Conservation (phyloP, 2,888 invertebrate species). For the Aquatica leii region DNA sequence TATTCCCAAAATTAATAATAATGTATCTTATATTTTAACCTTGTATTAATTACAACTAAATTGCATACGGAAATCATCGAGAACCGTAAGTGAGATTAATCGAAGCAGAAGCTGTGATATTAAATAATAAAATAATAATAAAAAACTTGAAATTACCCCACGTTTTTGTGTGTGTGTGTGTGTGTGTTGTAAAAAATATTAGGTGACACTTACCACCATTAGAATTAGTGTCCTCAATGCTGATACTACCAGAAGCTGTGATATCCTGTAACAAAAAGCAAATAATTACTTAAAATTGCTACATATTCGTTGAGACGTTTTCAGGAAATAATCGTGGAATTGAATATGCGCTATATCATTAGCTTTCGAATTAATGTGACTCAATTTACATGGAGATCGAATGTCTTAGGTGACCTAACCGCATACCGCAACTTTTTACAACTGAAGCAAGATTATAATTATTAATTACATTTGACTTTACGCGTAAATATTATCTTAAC, state of each 20-base stretch:
- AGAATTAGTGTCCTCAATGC: conserved; percentile 45
- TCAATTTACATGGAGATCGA: conserved; percentile 33
- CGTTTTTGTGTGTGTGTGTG: too few relatives aligned
- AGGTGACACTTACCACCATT: conserved; percentile 45
- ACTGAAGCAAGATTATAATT: conserved; percentile 13
- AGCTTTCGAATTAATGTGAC: conserved; percentile 19
- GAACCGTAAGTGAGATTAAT: too few relatives aligned
- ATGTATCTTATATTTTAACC: too few relatives aligned
- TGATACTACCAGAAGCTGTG: conserved; percentile 46
- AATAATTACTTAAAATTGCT: background rate
- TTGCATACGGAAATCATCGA: too few relatives aligned
- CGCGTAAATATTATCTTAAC: conserved; percentile 10
- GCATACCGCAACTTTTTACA: conserved; percentile 33
- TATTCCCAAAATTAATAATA: too few relatives aligned
- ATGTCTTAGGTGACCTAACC: conserved; percentile 33
- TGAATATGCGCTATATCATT: conserved; percentile 18
- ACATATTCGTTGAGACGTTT: conserved; percentile 1
- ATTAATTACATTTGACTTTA: conserved; percentile 16
- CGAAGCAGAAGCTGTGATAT: too few relatives aligned
- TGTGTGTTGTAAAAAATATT: too few relatives aligned
- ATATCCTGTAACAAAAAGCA: conserved; percentile 48
- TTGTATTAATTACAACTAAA: too few relatives aligned
- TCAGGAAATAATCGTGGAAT: conserved; percentile 22
- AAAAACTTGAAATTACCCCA: too few relatives aligned
- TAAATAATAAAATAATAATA: too few relatives aligned